Base-by-base conservation (phyloP, 1,140 invertebrate genomes). In the Cyrtorhinus lividipennis region DNA sequence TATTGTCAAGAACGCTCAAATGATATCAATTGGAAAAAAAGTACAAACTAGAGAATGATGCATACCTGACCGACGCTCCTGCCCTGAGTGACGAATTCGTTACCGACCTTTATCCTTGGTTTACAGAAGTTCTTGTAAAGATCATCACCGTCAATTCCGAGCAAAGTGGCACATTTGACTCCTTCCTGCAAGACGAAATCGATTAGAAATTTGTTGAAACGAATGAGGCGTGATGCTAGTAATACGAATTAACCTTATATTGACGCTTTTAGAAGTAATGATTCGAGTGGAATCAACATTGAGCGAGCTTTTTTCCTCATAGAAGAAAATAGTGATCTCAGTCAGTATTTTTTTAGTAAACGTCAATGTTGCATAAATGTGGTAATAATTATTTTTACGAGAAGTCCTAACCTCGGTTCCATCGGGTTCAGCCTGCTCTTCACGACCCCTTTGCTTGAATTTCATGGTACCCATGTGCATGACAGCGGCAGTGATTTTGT, bases 401-500 rank as follows among this genome's bases (percentile, higher is more conserved):
- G n/a, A n/a, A n/a, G n/a, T n/a, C n/a, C 74, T 77, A 74, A 87
- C 85, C 76, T 87, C 90, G 65, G 88, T 94, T 71, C 94, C 95
- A 76, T 99, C 95, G 72, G 94, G 86, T 80, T 99, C 95, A 77
- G 95, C 95, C 81, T 98, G 95, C 80, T 99, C 95, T 79, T 98
- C 95, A 74, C 95, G 91, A 85, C 95, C 95, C 78, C 95, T 92
- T 81, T 98, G 95, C 78, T 99, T 98, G 90, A 98, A 99, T 79
- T 98, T 98, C 90, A 98, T 91, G 71, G 90, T 87, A 82, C 94
- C 94, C 86, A 98, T 96, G 78, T 97, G 94, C 89, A 98, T 95
- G 74, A 98, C 94, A 75, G 91, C 79, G 70, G 92, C 91, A 68
- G 94, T 96, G 77, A 97, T 92, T 76, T 88, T 94, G 85, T 97